Base-by-base conservation (phyloP, 2,113 vertebrate genomes). In the Planiliza haematocheilus region DNA sequence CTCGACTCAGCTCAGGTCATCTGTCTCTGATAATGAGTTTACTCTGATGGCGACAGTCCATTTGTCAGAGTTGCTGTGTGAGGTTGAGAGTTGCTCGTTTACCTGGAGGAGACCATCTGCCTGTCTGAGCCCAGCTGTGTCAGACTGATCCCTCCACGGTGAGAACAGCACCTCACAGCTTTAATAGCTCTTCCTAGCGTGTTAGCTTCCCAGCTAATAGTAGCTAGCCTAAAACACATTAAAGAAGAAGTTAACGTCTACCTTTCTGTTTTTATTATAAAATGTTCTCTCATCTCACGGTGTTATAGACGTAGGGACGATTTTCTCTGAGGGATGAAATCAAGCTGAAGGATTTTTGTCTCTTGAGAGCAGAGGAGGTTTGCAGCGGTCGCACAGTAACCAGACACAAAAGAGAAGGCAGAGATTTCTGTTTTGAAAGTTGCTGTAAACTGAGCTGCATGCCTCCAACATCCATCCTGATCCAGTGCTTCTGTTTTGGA, bases 21-120 rank as follows among this genome's bases (percentile, higher is more conserved):
- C 57, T 8, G 1, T 79, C 86, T 60, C 37, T 21, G 13, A 10
- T 74, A 86, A 82, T 74, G 77, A 84, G 64, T 77, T 70, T 66
- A 20, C 36, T 57, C 24, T 46, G 61, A 64, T 12, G 62, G 24
- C 7, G 21, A 58, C 70, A 30, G 60, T 39, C 16, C 20, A 76
- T 87, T 66, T 39, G 67, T 79, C 71, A 60, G 71, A 48, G 79
- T 69, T 36, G 45, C 61, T 49, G 74, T 14, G 41, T n/a, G 42
- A 20, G 74, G 74, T 78, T 42, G n/a, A 7, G n/a, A 65, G 62
- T 57, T 75, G 48, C 67, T 75, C 48, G 7, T 66, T 81, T 34
- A 72, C 77, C 66, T 61, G 68, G 57, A 83, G 77, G 76, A 77
- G 37, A 16, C 4, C 2, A 61, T 58, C 39, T 24, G 49, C 43